These are phyloP conservation scores for Erebia ligea DNA, from an alignment of 2,888 invertebrate genomes.

Conservation along the genomic window DNA sequence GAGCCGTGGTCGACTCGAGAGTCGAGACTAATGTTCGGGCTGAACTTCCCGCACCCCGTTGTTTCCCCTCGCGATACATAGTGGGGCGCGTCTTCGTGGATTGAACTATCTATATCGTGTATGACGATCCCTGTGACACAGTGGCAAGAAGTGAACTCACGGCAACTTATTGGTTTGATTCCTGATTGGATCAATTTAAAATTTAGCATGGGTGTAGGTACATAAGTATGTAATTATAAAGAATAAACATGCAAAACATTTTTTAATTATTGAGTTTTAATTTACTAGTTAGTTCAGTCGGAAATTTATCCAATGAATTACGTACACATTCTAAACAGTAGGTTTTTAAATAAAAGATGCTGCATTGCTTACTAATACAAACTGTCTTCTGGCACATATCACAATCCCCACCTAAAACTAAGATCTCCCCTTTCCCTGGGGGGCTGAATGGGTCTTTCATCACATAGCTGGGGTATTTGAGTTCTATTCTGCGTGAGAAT, in stretches of 20 bases:
- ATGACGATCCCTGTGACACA: neutral
- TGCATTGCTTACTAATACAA: constrained; percentile 89
- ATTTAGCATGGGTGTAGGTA: neutral
- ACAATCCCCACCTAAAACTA: constrained; percentile 91
- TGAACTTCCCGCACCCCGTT: too few species aligned
- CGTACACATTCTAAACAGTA: constrained; percentile 89
- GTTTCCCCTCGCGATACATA: too few species aligned
- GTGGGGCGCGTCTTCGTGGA: too few species aligned
- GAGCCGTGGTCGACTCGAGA: too few species aligned
- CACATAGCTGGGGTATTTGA: constrained; percentile 89
- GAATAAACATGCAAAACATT: constrained; percentile 44
- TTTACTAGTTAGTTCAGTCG: constrained; percentile 86
- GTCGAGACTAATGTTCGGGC: too few species aligned
- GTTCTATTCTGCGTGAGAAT: constrained; percentile 86
- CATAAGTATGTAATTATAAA: too few species aligned
- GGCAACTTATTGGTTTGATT: too few species aligned
- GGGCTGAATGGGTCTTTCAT: constrained; percentile 94
- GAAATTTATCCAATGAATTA: constrained; percentile 84
- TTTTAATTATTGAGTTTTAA: constrained; percentile 63
- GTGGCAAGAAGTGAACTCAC: neutral
- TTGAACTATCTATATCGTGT: too few species aligned
- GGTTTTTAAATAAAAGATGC: constrained; percentile 89
- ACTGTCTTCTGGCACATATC: constrained; percentile 85
- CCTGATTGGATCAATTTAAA: neutral
- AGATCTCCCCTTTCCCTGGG: constrained; percentile 88